phyloP scores from a whole-genome alignment of 1,140 invertebrate species.

The Drosophila nasuta region DNA sequence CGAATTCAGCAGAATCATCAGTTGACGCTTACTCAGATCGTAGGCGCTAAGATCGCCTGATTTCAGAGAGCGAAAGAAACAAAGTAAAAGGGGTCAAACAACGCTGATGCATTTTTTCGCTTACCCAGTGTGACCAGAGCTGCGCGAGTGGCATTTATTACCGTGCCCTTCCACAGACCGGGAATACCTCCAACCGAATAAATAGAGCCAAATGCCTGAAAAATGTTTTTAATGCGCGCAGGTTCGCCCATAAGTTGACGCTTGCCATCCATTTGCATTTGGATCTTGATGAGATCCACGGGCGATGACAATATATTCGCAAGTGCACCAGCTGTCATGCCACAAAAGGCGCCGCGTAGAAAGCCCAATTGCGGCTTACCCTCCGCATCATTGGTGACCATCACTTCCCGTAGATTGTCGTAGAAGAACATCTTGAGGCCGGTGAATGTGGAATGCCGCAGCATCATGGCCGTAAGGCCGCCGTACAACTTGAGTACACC shows the following conservation, averaged over 20 bases:
- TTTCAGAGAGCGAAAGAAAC: too few relatives aligned
- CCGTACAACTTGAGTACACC: conserved; percentile 33
- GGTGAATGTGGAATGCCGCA: conserved; percentile 28
- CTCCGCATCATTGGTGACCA: conserved; percentile 3
- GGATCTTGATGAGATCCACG: conserved; percentile 43
- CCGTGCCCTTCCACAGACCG: conserved; percentile 42
- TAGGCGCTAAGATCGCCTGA: conserved; percentile 45
- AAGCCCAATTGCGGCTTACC: conserved; percentile 17
- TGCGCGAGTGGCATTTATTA: conserved; percentile 37
- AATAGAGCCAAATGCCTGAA: conserved; percentile 31
- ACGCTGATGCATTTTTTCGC: too few relatives aligned
- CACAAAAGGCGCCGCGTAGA: conserved; percentile 6
- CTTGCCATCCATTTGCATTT: conserved; percentile 58
- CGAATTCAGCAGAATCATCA: conserved; percentile 18
- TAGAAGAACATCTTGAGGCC: conserved; percentile 42
- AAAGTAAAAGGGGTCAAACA: not conserved
- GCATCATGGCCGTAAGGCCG: conserved; percentile 41
- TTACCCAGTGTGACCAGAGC: conserved; percentile 45
- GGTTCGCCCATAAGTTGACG: conserved; percentile 31
- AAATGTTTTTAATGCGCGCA: conserved; percentile 16
- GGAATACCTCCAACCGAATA: conserved; percentile 30
- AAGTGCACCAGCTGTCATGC: conserved; percentile 17
- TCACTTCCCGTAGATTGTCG: conserved; percentile 26
- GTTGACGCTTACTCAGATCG: conserved; percentile 44
- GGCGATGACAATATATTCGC: conserved; percentile 28